phyloP scores from a whole-genome alignment of 53 echinoderm and acorn worm species.

The Holothuria scabra region DNA sequence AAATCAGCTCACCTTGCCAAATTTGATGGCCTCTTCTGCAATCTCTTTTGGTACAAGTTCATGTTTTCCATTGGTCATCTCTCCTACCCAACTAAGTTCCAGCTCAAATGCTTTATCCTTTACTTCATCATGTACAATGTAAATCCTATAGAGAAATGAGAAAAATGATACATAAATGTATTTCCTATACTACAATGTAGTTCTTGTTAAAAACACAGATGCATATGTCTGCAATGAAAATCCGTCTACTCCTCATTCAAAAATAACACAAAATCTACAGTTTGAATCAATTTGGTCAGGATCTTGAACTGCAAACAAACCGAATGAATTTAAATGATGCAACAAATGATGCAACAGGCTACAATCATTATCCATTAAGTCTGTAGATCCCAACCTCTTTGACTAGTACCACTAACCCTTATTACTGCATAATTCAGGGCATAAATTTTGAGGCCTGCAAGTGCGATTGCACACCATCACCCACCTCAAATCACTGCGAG shows the following conservation, averaged over 20 bases:
- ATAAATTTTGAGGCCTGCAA: too few relatives aligned
- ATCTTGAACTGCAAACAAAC: neutral
- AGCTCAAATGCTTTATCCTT: conserved; percentile 98
- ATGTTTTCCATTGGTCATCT: conserved; percentile 86
- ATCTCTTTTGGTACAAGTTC: conserved; percentile 85
- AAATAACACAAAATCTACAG: neutral
- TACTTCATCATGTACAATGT: conserved; percentile 96
- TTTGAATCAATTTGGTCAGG: neutral
- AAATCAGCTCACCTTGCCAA: conserved; percentile 75
- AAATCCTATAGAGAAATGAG: conserved; percentile 62
- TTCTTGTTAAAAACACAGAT: too few relatives aligned
- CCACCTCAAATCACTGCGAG: too few relatives aligned
- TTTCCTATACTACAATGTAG: too few relatives aligned
- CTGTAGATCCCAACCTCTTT: too few relatives aligned
- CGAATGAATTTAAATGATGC: neutral
- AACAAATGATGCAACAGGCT: too few relatives aligned
- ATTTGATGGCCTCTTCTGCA: conserved; percentile 89
- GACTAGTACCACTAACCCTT: too few relatives aligned
- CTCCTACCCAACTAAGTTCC: conserved; percentile 96
- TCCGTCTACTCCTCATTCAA: neutral
- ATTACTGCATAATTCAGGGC: too few relatives aligned
- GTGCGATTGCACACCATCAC: too few relatives aligned
- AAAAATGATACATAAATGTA: too few relatives aligned
- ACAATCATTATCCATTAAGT: too few relatives aligned
- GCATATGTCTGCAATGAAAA: neutral